These are phyloP conservation scores for Rhinichthys osculus DNA, from an alignment of 2,797 vertebrate genomes.

Conservation along the genomic window DNA sequence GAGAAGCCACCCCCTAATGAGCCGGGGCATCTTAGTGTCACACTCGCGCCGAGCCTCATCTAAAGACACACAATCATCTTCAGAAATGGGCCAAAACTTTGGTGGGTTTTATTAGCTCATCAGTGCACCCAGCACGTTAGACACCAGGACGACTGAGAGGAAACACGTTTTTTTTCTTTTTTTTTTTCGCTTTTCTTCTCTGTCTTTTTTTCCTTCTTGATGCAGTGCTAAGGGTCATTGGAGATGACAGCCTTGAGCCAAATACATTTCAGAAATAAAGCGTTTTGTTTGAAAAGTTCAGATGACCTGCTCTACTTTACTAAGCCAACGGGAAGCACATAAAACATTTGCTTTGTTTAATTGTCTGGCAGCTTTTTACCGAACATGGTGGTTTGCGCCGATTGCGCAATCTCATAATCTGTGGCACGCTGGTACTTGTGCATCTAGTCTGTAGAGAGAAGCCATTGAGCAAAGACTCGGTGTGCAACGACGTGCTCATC, in stretches of 20 bases:
- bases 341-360: constrained; percentile 10
- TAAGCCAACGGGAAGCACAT: not conserved
- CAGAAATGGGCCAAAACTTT: constrained; percentile 59
- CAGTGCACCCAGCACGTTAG: constrained; percentile 59
- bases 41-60: constrained; percentile 67
- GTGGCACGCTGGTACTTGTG: not conserved
- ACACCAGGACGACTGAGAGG: constrained; percentile 48
- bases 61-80: constrained; percentile 63
- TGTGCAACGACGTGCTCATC: constrained; percentile 51
- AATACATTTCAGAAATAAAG: constrained; percentile 41
- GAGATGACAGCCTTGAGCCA: constrained; percentile 46
- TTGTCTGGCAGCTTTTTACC: not conserved
- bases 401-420: not conserved
- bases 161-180: constrained; percentile 39
- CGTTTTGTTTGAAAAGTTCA: constrained; percentile 32
- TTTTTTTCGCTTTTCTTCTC: constrained; percentile 40
- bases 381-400: not conserved
- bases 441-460: constrained; percentile 49
- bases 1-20: constrained; percentile 66
- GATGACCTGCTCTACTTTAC: not conserved
- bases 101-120: constrained; percentile 63
- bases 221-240: constrained; percentile 36
- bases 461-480: constrained; percentile 46
- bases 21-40: constrained; percentile 67
- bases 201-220: constrained; percentile 29